phyloP scores from a whole-genome alignment of 2,888 invertebrate genomes.

The Drosophila phalerata region DNA sequence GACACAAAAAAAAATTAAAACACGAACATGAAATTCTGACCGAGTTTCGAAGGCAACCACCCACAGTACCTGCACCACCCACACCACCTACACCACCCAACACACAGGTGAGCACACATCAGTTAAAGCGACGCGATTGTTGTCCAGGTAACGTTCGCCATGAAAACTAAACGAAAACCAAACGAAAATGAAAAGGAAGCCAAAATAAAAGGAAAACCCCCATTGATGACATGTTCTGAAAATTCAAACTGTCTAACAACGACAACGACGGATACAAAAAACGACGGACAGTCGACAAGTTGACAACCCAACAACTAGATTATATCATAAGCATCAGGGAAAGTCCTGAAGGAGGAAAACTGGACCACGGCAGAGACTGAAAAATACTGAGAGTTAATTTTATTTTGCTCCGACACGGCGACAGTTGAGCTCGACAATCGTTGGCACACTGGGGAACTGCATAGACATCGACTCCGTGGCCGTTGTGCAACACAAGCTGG shows the following conservation, averaged over 20 bases:
- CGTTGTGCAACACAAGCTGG: conserved; percentile 86
- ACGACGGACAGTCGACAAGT: conserved; percentile 58
- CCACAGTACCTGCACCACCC: conserved; percentile 3
- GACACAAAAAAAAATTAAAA: conserved; percentile 39
- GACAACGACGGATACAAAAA: conserved; percentile 29
- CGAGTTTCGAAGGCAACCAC: conserved; percentile 62
- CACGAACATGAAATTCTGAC: conserved; percentile 66
- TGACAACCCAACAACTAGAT: conserved; percentile 58
- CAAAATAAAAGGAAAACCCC: conserved; percentile 2
- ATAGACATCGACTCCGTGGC: conserved; percentile 88
- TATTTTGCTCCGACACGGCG: conserved; percentile 37
- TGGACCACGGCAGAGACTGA: conserved; percentile 2
- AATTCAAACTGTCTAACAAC: conserved; percentile 59
- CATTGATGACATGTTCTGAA: conserved; percentile 61
- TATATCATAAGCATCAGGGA: conserved; percentile 33
- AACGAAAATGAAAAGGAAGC: conserved; percentile 50
- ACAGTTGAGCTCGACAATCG: conserved; percentile 61
- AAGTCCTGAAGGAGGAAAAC: background rate
- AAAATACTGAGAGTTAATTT: background rate
- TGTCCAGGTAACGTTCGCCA: conserved; percentile 78
- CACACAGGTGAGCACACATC: conserved; percentile 60
- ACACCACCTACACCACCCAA: conserved; percentile 5
- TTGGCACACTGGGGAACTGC: conserved; percentile 88
- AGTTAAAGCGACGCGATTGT: conserved; percentile 37
- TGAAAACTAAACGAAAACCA: conserved; percentile 79